phyloP scores from a whole-genome alignment of 2,113 vertebrate species.

The Equus przewalskii region DNA sequence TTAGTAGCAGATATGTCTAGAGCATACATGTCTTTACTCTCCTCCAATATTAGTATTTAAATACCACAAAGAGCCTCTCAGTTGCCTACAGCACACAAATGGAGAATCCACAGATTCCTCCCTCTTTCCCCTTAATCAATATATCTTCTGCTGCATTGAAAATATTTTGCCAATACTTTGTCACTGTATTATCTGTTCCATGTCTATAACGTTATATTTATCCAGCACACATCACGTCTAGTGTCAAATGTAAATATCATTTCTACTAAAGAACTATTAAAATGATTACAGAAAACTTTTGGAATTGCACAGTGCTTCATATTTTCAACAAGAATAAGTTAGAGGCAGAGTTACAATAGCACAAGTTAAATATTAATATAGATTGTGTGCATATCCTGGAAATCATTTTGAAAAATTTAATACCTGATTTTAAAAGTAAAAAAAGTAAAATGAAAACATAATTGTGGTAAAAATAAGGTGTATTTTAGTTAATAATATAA shows the following conservation, averaged over 20 bases:
- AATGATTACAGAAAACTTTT: not conserved
- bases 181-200: not conserved
- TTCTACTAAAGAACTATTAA: not conserved
- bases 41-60: not conserved
- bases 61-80: fast-evolving
- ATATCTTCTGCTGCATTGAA: not conserved
- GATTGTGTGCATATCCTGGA: not conserved
- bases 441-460: not conserved
- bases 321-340: not conserved
- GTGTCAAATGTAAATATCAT: not conserved
- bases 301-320: not conserved
- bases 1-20: not conserved
- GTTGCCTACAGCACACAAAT: not conserved
- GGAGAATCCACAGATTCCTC: not conserved
- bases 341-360: not conserved
- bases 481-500: not conserved
- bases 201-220: not conserved
- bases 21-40: not conserved
- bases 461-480: not conserved
- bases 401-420: slow-evolving; percentile 6
- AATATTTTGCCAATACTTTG: not conserved
- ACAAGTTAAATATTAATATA: not conserved
- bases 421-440: slow-evolving; percentile 12
- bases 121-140: not conserved
- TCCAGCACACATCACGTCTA: not conserved